Percentiles rank a stretch among this genome's conserved stretches.
Conservation (phyloP, 2,888 invertebrate species). For the Clepsis dumicolana region DNA sequence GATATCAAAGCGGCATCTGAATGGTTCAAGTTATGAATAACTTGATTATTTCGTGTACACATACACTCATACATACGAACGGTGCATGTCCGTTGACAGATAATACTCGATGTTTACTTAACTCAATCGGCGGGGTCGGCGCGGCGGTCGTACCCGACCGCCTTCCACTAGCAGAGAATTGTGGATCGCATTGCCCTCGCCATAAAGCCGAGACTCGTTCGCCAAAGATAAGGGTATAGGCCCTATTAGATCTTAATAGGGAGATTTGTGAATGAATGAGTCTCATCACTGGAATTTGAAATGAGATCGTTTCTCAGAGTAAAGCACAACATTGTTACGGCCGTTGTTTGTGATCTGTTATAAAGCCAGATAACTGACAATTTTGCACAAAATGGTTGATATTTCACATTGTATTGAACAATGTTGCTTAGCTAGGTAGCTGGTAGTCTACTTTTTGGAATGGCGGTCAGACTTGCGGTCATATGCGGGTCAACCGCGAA, state of each 20-base stretch:
- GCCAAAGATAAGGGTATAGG: constrained; percentile 62
- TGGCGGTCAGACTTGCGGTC: constrained; percentile 58
- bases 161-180: constrained; percentile 56
- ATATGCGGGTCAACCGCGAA: constrained; percentile 82
- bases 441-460: constrained; percentile 31
- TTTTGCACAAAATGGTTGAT: constrained; percentile 33
- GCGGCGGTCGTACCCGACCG: constrained; percentile 59
- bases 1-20: constrained; percentile 54
- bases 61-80: constrained; percentile 64
- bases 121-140: constrained; percentile 81
- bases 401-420: constrained; percentile 18
- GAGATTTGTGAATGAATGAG: constrained; percentile 83
- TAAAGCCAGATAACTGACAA: constrained; percentile 16
- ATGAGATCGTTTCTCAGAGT: constrained; percentile 66
- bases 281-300: constrained; percentile 80
- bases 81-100: constrained; percentile 84
- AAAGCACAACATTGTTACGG: constrained; percentile 59
- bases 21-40: constrained; percentile 74
- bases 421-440: constrained; percentile 20
- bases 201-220: constrained; percentile 71
- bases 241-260: constrained; percentile 63
- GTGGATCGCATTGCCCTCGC: constrained; percentile 56
- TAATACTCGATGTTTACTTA: constrained; percentile 85
- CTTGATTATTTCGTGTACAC: constrained; percentile 71
- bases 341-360: constrained; percentile 21